phyloP scores from a whole-genome alignment of 2,888 invertebrate genomes.

The Oasisia sp. region DNA sequence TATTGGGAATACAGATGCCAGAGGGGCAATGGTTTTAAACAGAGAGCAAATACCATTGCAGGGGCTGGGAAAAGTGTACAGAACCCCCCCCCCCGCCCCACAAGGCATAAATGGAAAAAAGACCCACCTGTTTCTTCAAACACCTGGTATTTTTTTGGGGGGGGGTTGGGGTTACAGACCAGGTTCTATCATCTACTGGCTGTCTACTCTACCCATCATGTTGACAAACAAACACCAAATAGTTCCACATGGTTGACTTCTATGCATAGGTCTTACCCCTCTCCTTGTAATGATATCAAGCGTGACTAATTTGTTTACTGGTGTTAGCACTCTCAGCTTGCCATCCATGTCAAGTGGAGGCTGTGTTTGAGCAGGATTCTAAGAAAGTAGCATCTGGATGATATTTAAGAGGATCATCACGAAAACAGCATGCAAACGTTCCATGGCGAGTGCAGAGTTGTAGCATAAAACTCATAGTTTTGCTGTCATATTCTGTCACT shows the following conservation, averaged over 20 bases:
- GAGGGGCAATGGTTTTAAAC: too few relatives aligned
- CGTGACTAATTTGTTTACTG: constrained; percentile 13
- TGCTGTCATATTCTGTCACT: background rate
- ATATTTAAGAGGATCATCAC: background rate
- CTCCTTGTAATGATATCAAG: background rate
- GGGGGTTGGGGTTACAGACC: background rate
- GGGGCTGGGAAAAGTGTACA: too few relatives aligned
- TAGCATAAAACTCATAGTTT: background rate
- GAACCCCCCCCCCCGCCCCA: background rate
- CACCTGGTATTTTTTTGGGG: background rate
- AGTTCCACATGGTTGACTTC: background rate
- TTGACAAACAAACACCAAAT: background rate
- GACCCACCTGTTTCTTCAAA: background rate
- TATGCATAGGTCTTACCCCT: background rate
- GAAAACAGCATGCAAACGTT: background rate
- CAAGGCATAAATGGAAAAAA: background rate
- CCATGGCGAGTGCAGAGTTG: background rate
- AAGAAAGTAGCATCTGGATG: background rate
- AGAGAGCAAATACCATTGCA: too few relatives aligned
- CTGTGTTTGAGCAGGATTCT: background rate
- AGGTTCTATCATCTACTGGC: background rate
- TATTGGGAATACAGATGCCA: too few relatives aligned
- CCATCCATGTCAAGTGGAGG: background rate
- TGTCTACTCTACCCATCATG: background rate
- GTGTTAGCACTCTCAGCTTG: background rate